Conservation (phyloP, 2,113 vertebrate genomes). For the Chroicocephalus ridibundus region DNA sequence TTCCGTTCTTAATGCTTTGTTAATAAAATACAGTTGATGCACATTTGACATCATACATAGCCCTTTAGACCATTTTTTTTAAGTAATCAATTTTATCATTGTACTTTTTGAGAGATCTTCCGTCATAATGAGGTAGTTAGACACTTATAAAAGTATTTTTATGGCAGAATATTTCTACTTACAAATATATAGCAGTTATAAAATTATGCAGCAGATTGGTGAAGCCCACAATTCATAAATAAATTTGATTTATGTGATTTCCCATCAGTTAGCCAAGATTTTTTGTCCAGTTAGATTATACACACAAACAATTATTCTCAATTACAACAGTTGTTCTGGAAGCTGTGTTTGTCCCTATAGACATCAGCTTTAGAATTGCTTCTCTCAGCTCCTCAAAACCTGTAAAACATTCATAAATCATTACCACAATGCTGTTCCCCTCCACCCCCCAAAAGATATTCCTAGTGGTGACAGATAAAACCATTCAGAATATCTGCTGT, state of each 20-base stretch:
- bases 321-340: neutral
- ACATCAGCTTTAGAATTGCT: neutral
- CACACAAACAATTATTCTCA: neutral
- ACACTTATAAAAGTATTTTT: neutral
- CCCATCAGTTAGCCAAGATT: neutral
- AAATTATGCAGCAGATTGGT: neutral
- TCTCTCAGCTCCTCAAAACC: neutral
- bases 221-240: neutral
- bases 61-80: neutral
- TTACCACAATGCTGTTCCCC: neutral
- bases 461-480: neutral
- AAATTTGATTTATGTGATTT: neutral
- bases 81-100: neutral
- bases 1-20: neutral
- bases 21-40: neutral
- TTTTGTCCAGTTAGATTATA: neutral
- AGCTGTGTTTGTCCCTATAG: neutral
- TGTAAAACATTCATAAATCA: neutral
- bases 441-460: accelerated
- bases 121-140: neutral
- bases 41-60: neutral
- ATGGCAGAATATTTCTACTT: neutral
- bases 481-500: neutral
- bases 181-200: neutral
- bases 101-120: neutral